These are phyloP conservation scores for Brevimyrus niger DNA, from an alignment of 2,113 vertebrate species.

Conservation along the genomic window DNA sequence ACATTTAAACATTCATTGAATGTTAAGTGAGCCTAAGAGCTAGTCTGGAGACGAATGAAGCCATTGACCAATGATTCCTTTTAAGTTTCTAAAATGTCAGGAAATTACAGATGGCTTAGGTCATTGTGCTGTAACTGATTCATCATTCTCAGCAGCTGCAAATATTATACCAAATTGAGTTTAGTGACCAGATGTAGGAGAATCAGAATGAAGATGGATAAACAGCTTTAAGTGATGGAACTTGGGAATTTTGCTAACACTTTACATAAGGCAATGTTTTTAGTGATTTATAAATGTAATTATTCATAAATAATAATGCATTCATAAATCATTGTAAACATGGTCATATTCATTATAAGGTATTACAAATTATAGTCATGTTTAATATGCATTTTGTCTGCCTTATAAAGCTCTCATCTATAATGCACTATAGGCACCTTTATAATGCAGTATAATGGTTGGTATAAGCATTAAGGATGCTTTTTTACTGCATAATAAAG, in stretches of 20 bases:
- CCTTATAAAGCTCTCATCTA: no score
- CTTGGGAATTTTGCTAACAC: neutral
- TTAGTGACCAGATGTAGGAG: neutral
- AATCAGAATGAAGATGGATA: neutral
- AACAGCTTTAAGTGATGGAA: neutral
- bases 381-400: no score
- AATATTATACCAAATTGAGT: neutral
- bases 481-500: no score
- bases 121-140: slow-evolving; percentile 2
- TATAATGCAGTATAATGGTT: no score
- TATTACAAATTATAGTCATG: no score
- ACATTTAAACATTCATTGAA: neutral
- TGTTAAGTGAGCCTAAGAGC: neutral
- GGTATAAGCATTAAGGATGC: no score
- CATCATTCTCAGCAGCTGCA: neutral
- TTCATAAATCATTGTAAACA: no score
- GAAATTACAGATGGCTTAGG: slow-evolving; percentile 32
- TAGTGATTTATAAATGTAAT: no score
- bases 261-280: no score
- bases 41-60: neutral
- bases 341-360: no score
- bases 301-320: no score
- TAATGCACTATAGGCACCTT: no score
- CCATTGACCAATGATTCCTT: neutral
- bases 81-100: neutral